A percentile compares a stretch with the other conserved stretches of the same genome.
Conservation (phyloP, 2,888 invertebrate species). For the Cosmia pyralina region DNA sequence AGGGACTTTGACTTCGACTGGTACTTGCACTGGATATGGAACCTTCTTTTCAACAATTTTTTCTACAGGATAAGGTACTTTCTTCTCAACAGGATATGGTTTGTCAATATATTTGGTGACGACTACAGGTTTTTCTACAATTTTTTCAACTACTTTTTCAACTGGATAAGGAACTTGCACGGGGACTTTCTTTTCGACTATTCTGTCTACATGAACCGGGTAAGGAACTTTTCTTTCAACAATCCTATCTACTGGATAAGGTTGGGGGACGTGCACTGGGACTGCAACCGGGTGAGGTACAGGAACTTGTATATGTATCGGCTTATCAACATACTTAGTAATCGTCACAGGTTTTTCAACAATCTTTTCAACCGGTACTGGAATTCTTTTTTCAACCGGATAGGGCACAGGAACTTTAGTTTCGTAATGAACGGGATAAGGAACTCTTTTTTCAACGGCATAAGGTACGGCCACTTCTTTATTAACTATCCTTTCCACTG, state of each 20-base stretch:
- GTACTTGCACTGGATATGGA: slow-evolving; percentile 90
- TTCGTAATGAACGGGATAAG: slow-evolving; percentile 85
- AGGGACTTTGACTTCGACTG: slow-evolving; percentile 87
- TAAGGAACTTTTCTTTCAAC: slow-evolving; percentile 87
- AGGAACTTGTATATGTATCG: slow-evolving; percentile 82
- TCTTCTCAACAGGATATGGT: slow-evolving; percentile 87
- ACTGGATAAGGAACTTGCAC: slow-evolving; percentile 86
- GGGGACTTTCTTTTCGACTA: slow-evolving; percentile 86
- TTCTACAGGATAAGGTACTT: slow-evolving; percentile 86
- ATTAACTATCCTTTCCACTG: slow-evolving; percentile 75
- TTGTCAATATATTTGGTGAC: slow-evolving; percentile 84
- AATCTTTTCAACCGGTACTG: slow-evolving; percentile 86
- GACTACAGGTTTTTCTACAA: slow-evolving; percentile 91
- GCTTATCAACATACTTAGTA: slow-evolving; percentile 85
- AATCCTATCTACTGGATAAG: slow-evolving; percentile 88
- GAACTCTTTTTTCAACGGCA: slow-evolving; percentile 87
- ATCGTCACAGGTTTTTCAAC: slow-evolving; percentile 90
- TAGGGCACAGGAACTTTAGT: slow-evolving; percentile 87
- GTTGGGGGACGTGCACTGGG: slow-evolving; percentile 81
- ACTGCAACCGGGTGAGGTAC: slow-evolving; percentile 83
- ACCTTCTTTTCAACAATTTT: slow-evolving; percentile 88
- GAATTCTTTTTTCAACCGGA: slow-evolving; percentile 84
- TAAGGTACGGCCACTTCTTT: slow-evolving; percentile 87
- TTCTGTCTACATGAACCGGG: slow-evolving; percentile 83
- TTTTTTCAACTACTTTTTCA: slow-evolving; percentile 85